Percentiles rank a stretch among this genome's conserved stretches.
Conservation (phyloP, 2,113 vertebrate genomes). For the Thymallus thymallus region DNA sequence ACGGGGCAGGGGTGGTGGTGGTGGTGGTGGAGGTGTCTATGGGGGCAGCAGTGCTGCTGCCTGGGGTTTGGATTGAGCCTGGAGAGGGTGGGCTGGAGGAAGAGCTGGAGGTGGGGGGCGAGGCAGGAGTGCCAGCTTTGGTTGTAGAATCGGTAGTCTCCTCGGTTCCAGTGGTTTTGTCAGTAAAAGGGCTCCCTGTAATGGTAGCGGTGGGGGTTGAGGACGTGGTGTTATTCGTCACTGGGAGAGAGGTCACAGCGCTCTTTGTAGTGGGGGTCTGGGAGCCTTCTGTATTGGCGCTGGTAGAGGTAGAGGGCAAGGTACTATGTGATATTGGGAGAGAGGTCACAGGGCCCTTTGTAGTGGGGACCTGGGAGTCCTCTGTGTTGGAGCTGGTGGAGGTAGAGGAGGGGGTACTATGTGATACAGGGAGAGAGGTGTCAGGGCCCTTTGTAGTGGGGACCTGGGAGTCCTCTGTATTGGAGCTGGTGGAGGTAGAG, state of each 20-base stretch:
- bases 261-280: too few species aligned
- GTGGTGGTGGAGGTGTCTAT: neutral
- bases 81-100: neutral
- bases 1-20: neutral
- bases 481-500: conserved; percentile 15
- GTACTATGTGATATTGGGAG: neutral
- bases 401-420: neutral
- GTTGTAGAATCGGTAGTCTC: neutral
- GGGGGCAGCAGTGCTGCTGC: neutral
- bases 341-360: neutral
- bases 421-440: neutral
- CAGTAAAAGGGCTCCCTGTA: conserved; percentile 22
- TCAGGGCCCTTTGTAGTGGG: neutral
- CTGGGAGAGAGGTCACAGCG: neutral
- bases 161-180: conserved; percentile 10
- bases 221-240: neutral
- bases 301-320: conserved; percentile 30
- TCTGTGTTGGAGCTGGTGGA: conserved; percentile 16
- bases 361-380: conserved; percentile 12
- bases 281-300: too few species aligned
- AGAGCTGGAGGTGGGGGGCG: conserved; percentile 34
- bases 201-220: neutral
- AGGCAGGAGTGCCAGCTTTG: conserved; percentile 31
- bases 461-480: too few species aligned
- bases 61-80: neutral